Evolutionary conservation across 2,888 invertebrate genomes (phyloP).

Genomic region (Zaprionus bogoriensis): DNA sequence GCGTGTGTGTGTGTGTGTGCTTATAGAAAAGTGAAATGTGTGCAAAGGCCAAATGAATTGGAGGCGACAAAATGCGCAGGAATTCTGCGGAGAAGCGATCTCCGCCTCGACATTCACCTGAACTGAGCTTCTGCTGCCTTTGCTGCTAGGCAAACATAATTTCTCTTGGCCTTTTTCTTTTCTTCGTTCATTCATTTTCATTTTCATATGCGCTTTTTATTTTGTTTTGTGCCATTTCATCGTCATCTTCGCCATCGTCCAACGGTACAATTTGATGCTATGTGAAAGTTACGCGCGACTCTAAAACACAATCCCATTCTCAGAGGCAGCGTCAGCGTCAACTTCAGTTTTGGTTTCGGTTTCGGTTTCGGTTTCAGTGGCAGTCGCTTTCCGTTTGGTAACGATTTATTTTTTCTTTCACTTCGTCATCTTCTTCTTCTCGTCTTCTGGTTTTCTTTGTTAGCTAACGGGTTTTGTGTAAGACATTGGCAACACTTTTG

Average conservation of each 20-base stretch:
- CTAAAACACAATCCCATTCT: slow-evolving; percentile 46
- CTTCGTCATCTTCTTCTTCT: slow-evolving; percentile 47
- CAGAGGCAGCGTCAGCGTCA: slow-evolving; percentile 11
- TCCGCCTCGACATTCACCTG: slow-evolving; percentile 33
- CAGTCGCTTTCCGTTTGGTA: slow-evolving; percentile 41
- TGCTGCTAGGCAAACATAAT: slow-evolving; percentile 42
- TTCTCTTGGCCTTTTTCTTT: slow-evolving; percentile 46
- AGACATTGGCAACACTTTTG: slow-evolving; percentile 67
- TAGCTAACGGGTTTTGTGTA: slow-evolving; percentile 59
- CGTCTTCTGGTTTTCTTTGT: slow-evolving; percentile 37
- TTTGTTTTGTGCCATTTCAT: slow-evolving; percentile 46
- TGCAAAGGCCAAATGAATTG: slow-evolving; percentile 4
- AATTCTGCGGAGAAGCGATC: slow-evolving; percentile 6
- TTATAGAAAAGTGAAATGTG: slow-evolving; percentile 11
- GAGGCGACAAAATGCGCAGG: slow-evolving; percentile 17
- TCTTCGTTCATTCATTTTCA: slow-evolving; percentile 3
- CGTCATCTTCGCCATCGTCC: slow-evolving; percentile 39
- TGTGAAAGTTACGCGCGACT: slow-evolving; percentile 59
- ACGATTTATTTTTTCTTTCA: slow-evolving; percentile 46
- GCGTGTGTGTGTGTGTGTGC: neutral
- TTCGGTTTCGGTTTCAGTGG: slow-evolving; percentile 19
- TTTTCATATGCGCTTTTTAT: slow-evolving; percentile 23
- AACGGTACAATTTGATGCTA: slow-evolving; percentile 59
- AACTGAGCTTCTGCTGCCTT: slow-evolving; percentile 11
- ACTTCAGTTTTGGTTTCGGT: neutral